These are phyloP conservation scores for Paramuricea clavata DNA, from an alignment of 92 coral and sea anemone genomes.

Conservation along the genomic window DNA sequence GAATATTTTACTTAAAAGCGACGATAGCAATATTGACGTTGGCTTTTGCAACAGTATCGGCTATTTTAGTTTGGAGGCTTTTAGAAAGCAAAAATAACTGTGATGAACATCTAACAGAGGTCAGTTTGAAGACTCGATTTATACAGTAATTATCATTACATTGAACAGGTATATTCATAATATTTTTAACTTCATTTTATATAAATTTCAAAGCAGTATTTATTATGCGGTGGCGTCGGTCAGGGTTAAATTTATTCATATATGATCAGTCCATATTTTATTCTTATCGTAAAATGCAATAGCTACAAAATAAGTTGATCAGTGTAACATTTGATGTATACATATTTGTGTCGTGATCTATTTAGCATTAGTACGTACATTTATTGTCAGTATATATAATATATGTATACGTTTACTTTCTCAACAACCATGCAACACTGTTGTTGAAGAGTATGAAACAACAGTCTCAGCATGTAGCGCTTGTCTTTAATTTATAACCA, in stretches of 20 bases:
- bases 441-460: no score
- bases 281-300: no score
- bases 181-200: not conserved
- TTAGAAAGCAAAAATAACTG: not conserved
- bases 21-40: constrained; percentile 17
- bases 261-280: no score
- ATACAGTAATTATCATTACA: not conserved
- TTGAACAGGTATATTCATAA: not conserved
- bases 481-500: no score
- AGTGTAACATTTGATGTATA: no score
- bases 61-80: constrained; percentile 36
- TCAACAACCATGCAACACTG: no score
- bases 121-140: not conserved
- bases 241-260: not conserved
- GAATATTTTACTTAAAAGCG: constrained; percentile 25
- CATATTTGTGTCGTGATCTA: no score
- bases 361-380: no score
- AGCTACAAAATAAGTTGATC: no score
- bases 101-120: not conserved
- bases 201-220: not conserved
- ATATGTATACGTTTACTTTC: no score
- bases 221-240: not conserved
- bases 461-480: no score
- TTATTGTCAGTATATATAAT: no score
- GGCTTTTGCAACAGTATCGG: constrained; percentile 30